phyloP scores from a whole-genome alignment of 2,797 vertebrate species.

The Carcharodon carcharias region DNA sequence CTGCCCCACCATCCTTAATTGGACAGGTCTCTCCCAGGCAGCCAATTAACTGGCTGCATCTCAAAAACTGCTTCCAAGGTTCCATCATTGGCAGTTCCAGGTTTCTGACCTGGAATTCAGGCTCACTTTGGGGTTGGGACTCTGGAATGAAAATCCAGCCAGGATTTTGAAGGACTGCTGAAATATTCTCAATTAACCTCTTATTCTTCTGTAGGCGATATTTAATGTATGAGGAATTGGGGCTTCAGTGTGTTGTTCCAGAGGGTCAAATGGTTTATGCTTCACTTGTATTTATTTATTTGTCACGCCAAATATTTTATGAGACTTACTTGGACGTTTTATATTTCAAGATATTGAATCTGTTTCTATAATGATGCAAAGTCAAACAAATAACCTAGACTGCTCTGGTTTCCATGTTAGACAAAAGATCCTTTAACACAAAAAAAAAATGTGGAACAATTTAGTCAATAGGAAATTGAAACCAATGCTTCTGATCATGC shows the following conservation, averaged over 20 bases:
- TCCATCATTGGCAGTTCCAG: neutral
- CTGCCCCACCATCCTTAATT: neutral
- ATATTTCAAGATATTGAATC: neutral
- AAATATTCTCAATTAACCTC: neutral
- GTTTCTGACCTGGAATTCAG: neutral
- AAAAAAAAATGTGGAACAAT: neutral
- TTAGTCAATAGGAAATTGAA: constrained; percentile 13
- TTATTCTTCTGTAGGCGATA: neutral
- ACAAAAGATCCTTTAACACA: neutral
- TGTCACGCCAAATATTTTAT: neutral
- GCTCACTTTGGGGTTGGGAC: neutral
- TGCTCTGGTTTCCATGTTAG: neutral
- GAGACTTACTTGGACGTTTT: neutral
- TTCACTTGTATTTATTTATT: neutral
- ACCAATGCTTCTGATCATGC: neutral
- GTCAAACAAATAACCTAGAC: neutral
- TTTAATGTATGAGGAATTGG: neutral
- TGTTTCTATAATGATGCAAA: neutral
- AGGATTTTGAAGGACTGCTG: neutral
- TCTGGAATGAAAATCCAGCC: neutral
- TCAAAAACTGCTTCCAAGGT: neutral
- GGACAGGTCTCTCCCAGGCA: neutral
- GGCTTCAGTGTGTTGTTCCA: neutral
- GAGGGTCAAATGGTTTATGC: neutral
- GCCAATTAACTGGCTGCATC: neutral